A percentile compares a stretch with the other conserved stretches of the same genome.
These are phyloP conservation scores for Notoglanidium macrostoma DNA, from an alignment of 2,797 vertebrate genomes.

Conservation along the genomic window DNA sequence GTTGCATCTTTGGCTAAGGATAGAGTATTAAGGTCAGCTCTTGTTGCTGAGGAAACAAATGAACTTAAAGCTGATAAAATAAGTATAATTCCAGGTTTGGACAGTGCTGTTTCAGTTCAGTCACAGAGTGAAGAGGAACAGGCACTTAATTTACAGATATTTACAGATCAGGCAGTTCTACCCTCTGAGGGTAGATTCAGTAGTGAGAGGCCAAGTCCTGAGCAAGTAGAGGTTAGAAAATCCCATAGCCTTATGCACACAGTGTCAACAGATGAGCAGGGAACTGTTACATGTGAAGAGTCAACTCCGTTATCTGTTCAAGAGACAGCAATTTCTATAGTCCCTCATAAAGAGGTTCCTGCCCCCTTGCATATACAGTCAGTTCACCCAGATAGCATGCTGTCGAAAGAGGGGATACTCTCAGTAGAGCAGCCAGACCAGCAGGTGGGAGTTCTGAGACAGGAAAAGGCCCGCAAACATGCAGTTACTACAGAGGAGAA, in stretches of 20 bases:
- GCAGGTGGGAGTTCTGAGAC: conserved; percentile 71
- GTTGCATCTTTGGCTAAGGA: conserved; percentile 68
- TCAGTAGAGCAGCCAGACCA: conserved; percentile 67
- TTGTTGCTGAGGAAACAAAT: conserved; percentile 75
- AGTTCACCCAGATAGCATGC: conserved; percentile 64
- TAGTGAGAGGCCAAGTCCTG: conserved; percentile 71
- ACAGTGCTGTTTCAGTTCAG: conserved; percentile 63
- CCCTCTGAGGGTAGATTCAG: conserved; percentile 73
- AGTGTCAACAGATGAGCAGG: conserved; percentile 72
- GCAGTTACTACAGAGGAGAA: conserved; percentile 74
- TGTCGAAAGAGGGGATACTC: conserved; percentile 80
- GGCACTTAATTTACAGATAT: conserved; percentile 76
- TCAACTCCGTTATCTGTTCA: conserved; percentile 67
- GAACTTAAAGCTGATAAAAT: conserved; percentile 70
- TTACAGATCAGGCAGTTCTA: conserved; percentile 75
- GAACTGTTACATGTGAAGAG: conserved; percentile 69
- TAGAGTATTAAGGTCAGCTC: conserved; percentile 65
- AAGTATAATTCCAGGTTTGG: conserved; percentile 69
- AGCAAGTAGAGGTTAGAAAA: conserved; percentile 69
- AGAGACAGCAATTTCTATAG: conserved; percentile 58
- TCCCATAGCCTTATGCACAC: conserved; percentile 76
- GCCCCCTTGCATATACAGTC: conserved; percentile 74
- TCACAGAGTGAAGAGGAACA: conserved; percentile 74
- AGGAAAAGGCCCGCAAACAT: conserved; percentile 74
- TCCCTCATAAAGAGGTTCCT: conserved; percentile 66